These are phyloP conservation scores for Mellilla xanthometata DNA, from an alignment of 2,888 invertebrate species.

Conservation along the genomic window DNA sequence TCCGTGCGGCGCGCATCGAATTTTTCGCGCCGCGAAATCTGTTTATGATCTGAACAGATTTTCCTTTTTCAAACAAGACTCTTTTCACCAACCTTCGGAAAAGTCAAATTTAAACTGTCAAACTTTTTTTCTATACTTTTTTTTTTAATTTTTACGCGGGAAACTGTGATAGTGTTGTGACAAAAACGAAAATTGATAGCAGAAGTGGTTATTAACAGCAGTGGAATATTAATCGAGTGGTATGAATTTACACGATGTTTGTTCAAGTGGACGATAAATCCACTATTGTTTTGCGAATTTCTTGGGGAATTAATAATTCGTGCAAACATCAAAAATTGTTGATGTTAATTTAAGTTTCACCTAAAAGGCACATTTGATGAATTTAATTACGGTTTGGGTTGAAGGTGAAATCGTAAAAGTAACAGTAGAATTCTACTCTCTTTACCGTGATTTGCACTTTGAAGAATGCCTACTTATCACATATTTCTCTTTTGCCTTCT, in stretches of 20 bases:
- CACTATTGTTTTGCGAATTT: conserved; percentile 32
- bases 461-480: neutral
- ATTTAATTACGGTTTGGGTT: conserved; percentile 22
- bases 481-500: conserved; percentile 4
- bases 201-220: conserved; percentile 28
- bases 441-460: conserved; percentile 7
- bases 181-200: conserved; percentile 7
- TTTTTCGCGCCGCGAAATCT: conserved; percentile 64
- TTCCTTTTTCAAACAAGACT: conserved; percentile 30
- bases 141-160: conserved; percentile 23
- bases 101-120: conserved; percentile 31
- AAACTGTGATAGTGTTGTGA: conserved; percentile 44
- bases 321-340: conserved; percentile 16
- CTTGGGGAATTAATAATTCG: conserved; percentile 20
- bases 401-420: conserved; percentile 18
- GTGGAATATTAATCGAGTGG: conserved; percentile 38
- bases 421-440: conserved; percentile 8
- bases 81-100: conserved; percentile 24
- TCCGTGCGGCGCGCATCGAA: conserved; percentile 57
- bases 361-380: conserved; percentile 15
- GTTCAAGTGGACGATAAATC: conserved; percentile 51
- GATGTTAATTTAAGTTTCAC: conserved; percentile 16
- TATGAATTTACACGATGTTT: conserved; percentile 58
- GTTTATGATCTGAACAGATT: conserved; percentile 34
- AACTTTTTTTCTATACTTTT: too few relatives aligned